These are phyloP conservation scores for Cygnus buccinator DNA, from an alignment of 2,113 vertebrate genomes.

Conservation along the genomic window DNA sequence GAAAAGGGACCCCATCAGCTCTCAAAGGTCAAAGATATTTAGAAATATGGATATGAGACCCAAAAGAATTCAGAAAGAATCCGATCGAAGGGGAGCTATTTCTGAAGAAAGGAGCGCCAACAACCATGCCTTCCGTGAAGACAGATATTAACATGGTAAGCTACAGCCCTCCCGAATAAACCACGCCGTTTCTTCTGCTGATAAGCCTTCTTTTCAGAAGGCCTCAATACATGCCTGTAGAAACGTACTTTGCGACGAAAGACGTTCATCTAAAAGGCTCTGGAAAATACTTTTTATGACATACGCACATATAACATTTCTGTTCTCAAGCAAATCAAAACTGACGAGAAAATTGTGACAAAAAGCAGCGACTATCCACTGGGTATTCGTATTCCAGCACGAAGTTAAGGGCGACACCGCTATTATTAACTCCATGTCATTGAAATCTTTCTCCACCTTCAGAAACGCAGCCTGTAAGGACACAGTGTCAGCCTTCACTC, in stretches of 20 bases:
- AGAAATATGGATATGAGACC: not conserved
- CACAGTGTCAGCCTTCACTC: conserved; percentile 15
- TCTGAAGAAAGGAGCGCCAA: not conserved
- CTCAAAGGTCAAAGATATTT: conserved; percentile 21
- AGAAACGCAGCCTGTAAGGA: conserved; percentile 30
- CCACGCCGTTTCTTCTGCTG: not conserved
- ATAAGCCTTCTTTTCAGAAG: conserved; percentile 39
- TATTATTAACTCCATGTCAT: conserved; percentile 60
- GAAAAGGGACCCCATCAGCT: not conserved
- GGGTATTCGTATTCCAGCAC: not conserved
- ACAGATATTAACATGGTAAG: not conserved
- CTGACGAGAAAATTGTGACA: conserved; percentile 42
- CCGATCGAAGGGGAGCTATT: not conserved
- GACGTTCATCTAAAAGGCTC: conserved; percentile 19
- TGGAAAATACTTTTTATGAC: not conserved
- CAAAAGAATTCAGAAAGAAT: not conserved
- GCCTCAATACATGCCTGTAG: conserved; percentile 30
- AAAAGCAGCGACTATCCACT: not conserved
- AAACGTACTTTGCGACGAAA: conserved; percentile 28
- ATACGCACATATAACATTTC: not conserved
- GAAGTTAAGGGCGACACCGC: conserved; percentile 58
- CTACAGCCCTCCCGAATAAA: conserved; percentile 39
- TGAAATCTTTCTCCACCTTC: conserved; percentile 57
- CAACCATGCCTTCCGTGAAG: not conserved
- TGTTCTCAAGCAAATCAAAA: conserved; percentile 21